These are phyloP conservation scores for Psettodes erumei DNA, from an alignment of 2,113 vertebrate genomes.

Conservation along the genomic window DNA sequence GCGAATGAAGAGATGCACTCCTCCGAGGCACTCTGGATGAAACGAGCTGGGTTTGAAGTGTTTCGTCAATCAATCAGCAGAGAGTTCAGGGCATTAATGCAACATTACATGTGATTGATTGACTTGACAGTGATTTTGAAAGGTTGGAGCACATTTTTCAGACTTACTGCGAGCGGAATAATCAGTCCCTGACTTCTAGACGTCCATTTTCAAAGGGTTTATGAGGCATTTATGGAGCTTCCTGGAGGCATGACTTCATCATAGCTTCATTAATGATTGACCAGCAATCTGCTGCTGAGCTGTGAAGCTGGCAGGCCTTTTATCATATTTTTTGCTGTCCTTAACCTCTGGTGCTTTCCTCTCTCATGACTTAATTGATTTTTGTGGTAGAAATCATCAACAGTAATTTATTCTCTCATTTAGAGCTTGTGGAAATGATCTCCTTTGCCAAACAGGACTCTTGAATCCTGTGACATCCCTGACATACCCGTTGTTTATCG, in stretches of 20 bases:
- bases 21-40: neutral
- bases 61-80: neutral
- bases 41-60: conserved; percentile 13
- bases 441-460: neutral
- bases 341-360: neutral
- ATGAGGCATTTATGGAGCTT: conserved; percentile 66
- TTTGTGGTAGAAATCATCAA: neutral
- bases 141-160: conserved; percentile 12
- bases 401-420: neutral
- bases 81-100: conserved; percentile 2
- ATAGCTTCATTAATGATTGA: conserved; percentile 78
- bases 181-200: conserved; percentile 21
- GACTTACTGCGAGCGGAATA: neutral
- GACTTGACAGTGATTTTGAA: conserved; percentile 3
- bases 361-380: neutral
- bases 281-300: conserved; percentile 69
- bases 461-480: conserved; percentile 3
- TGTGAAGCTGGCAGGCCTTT: conserved; percentile 26
- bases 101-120: conserved; percentile 2
- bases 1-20: neutral
- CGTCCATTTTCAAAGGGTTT: conserved; percentile 59
- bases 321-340: neutral
- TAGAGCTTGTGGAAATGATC: neutral
- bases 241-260: conserved; percentile 61
- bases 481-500: conserved; percentile 31